Evolutionary conservation across 2,888 invertebrate genomes (phyloP).

Genomic region (Stenichneumon culpator): DNA sequence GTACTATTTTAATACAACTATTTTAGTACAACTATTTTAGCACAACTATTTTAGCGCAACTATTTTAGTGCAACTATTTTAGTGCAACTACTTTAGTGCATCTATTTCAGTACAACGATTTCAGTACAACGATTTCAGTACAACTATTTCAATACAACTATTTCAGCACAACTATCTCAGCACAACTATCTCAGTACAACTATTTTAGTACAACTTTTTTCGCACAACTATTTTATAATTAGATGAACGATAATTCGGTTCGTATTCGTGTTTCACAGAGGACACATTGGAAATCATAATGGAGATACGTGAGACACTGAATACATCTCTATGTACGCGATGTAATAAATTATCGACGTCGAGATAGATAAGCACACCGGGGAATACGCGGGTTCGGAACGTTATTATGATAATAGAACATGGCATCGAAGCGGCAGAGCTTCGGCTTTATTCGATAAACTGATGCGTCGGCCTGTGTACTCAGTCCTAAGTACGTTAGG

Average conservation of each 20-base stretch:
- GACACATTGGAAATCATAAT: slow-evolving; percentile 5
- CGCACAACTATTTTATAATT: background rate
- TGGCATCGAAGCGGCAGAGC: slow-evolving; percentile 55
- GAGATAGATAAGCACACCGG: slow-evolving; percentile 43
- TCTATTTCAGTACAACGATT: background rate
- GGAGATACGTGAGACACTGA: slow-evolving; percentile 3
- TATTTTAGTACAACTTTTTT: background rate
- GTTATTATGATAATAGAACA: slow-evolving; percentile 73
- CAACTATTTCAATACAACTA: no score
- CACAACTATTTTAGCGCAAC: background rate
- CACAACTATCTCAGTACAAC: background rate
- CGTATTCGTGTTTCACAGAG: background rate
- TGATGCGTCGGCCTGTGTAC: slow-evolving; percentile 47
- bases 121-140: background rate
- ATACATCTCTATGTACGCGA: slow-evolving; percentile 7
- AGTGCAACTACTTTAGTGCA: background rate
- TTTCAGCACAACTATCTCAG: background rate
- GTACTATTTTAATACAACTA: background rate
- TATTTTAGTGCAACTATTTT: background rate
- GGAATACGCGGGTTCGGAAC: slow-evolving; percentile 69
- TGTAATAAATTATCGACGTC: slow-evolving; percentile 56
- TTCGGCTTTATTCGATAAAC: slow-evolving; percentile 65
- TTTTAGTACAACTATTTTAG: no score
- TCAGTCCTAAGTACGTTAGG: slow-evolving; percentile 1
- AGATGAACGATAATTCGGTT: background rate